Conservation (phyloP, 1,140 invertebrate species). For the Akabosia matsudoensis region DNA sequence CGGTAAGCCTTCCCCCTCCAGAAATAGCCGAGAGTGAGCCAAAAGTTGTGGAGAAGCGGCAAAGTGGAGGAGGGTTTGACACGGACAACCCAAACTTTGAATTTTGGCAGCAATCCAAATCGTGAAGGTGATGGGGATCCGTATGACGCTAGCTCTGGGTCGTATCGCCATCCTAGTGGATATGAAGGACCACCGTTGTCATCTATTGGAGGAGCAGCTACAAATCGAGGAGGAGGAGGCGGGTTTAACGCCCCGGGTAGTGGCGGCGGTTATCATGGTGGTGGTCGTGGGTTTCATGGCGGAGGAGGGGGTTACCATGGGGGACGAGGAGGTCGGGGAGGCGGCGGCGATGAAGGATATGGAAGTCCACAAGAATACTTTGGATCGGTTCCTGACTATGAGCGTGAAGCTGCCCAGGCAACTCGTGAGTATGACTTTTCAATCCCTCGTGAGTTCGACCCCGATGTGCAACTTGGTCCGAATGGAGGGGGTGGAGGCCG, state of each 20-base stretch:
- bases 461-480: constrained; percentile 29
- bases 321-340: constrained; percentile 4
- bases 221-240: constrained; percentile 11
- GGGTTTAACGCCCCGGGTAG: constrained; percentile 9
- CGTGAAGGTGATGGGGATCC: constrained; percentile 17
- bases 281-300: constrained; percentile 8
- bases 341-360: not conserved
- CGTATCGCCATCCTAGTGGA: not conserved
- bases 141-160: constrained; percentile 3
- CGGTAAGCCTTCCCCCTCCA: not conserved
- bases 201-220: not conserved
- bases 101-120: constrained; percentile 15
- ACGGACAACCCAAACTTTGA: not conserved
- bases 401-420: not conserved
- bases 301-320: not conserved
- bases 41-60: constrained; percentile 30
- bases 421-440: constrained; percentile 36
- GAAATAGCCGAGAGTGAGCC: constrained; percentile 27
- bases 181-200: constrained; percentile 1
- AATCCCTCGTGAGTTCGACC: constrained; percentile 42
- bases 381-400: not conserved
- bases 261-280: not conserved
- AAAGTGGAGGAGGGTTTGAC: constrained; percentile 24
- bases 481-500: not conserved
- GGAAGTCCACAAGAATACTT: not conserved